phyloP scores from a whole-genome alignment of 2,797 vertebrate species.

The Notolabrus celidotus region DNA sequence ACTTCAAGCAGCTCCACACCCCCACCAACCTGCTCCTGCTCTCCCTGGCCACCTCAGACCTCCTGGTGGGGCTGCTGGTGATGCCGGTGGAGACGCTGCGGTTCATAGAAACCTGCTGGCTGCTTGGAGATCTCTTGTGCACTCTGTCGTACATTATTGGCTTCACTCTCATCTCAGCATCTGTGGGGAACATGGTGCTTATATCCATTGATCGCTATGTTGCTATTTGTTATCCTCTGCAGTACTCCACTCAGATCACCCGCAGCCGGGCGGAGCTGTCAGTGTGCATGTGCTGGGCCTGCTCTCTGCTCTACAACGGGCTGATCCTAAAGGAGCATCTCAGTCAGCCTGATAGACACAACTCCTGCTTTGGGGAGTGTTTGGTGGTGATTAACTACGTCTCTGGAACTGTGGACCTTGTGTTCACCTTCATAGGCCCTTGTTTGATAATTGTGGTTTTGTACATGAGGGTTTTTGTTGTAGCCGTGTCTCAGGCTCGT shows the following conservation, averaged over 20 bases:
- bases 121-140: slow-evolving; percentile 81
- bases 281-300: slow-evolving; percentile 69
- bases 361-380: slow-evolving; percentile 68
- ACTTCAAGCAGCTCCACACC: slow-evolving; percentile 86
- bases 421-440: slow-evolving; percentile 65
- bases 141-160: slow-evolving; percentile 75
- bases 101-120: slow-evolving; percentile 84
- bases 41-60: slow-evolving; percentile 83
- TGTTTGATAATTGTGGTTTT: slow-evolving; percentile 66
- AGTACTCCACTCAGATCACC: slow-evolving; percentile 62
- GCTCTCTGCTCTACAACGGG: slow-evolving; percentile 61
- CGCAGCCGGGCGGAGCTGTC: slow-evolving; percentile 40
- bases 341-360: slow-evolving; percentile 36
- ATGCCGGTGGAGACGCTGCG: slow-evolving; percentile 82
- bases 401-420: slow-evolving; percentile 54
- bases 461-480: slow-evolving; percentile 67
- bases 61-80: slow-evolving; percentile 82
- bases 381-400: slow-evolving; percentile 41
- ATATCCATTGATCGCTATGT: slow-evolving; percentile 82
- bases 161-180: slow-evolving; percentile 80
- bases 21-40: slow-evolving; percentile 85
- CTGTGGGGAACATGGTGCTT: slow-evolving; percentile 85
- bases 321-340: slow-evolving; percentile 57
- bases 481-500: slow-evolving; percentile 66
- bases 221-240: slow-evolving; percentile 74